Evolutionary conservation across 2,888 invertebrate species (phyloP).

Genomic region (Gandaritis pyraliata): DNA sequence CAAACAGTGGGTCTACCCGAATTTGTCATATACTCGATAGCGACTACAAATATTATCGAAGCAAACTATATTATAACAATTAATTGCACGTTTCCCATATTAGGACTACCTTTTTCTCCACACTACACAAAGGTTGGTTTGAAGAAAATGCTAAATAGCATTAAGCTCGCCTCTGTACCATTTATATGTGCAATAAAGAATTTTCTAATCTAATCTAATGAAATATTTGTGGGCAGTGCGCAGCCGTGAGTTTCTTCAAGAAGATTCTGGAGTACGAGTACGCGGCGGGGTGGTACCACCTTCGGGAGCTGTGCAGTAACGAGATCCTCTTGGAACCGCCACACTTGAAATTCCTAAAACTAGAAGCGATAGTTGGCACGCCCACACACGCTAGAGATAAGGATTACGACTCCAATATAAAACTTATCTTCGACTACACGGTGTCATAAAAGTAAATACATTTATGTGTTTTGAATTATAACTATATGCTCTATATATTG

Average conservation of each 20-base stretch:
- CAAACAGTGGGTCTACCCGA: no score
- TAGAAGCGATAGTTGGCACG: conserved; percentile 58
- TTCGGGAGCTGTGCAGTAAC: conserved; percentile 63
- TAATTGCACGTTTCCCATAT: no score
- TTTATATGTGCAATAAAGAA: no score
- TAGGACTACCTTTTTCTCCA: no score
- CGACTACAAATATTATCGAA: no score
- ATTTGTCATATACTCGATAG: no score
- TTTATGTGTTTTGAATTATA: conserved; percentile 25
- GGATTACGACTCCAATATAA: conserved; percentile 61
- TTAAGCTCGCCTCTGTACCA: no score
- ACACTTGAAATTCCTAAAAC: conserved; percentile 32
- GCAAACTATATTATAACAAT: no score
- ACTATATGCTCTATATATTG: not conserved
- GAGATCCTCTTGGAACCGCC: conserved; percentile 51
- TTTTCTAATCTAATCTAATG: not conserved
- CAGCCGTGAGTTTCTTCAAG: conserved; percentile 82
- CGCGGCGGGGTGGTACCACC: conserved; percentile 65
- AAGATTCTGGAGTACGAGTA: conserved; percentile 75
- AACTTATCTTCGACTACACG: conserved; percentile 59
- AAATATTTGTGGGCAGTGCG: conserved; percentile 60
- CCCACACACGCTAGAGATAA: conserved; percentile 57
- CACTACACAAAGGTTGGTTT: no score
- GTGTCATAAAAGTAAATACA: conserved; percentile 44
- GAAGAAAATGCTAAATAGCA: no score